Evolutionary conservation across 2,797 vertebrate species (phyloP), one percentile per base, ranked within the genome.

Genomic region (Eupleurogrammus muticus): DNA sequence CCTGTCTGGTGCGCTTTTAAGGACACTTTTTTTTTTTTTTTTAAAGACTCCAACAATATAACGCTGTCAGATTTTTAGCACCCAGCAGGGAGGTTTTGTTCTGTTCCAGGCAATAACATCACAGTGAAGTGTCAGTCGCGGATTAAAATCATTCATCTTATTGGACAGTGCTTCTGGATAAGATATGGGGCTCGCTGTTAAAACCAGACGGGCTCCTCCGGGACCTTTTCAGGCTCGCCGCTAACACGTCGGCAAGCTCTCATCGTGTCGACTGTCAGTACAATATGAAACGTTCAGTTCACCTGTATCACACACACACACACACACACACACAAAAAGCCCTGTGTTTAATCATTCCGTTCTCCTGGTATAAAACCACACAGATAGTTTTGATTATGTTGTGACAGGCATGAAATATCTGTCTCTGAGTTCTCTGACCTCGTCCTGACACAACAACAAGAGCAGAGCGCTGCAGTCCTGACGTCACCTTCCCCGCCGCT

Each of bases 71-170:
- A 56, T 74, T 85, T n/a, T 83, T 66, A 73, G 68, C 70, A 42
- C 66, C 66, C 77, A 74, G 64, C 32, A 2, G 81, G 77, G 64
- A 72, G 68, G 55, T 80, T 86, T 77, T 77, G 66, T 79, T 83
- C 71, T 62, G 70, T 84, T 81, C 73, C 76, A 70, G 67, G 76
- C 74, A 84, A 80, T 76, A 82, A 79, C 66, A 71, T 81, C 75
- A 66, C 46, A 76, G 64, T 36, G 35, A 69, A 79, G 76, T 77
- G 78, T 81, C 73, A 61, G 65, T 32, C 61, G 68, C 64, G 63
- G 78, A 71, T 77, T 82, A 67, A 79, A 83, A 82, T 71, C 63
- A 77, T 83, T 81, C 66, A 67, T 74, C 77, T 78, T 68, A 66
- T 50, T 78, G 82, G 77, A 74, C 44, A 70, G 70, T 28, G 54